A percentile compares a stretch with the other conserved stretches of the same genome.
Conservation (phyloP, 2,888 invertebrate genomes). For the Megastigmus dorsalis region DNA sequence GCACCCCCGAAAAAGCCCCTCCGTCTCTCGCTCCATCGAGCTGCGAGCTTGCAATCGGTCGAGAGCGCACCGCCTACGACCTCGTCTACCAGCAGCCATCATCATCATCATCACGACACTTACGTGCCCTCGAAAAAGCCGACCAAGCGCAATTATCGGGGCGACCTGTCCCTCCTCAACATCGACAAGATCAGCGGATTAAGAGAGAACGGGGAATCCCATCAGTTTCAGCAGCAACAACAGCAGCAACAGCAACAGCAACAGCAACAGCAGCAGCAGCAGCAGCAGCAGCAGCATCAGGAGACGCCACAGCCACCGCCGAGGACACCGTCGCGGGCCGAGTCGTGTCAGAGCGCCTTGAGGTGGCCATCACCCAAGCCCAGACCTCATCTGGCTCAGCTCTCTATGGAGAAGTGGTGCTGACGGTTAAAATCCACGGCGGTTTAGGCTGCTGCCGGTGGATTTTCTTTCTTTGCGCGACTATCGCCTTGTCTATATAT, state of each 20-base stretch:
- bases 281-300: not conserved
- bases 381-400: slow-evolving; percentile 67
- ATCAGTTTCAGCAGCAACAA: too few relatives aligned
- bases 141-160: slow-evolving; percentile 79
- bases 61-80: slow-evolving; percentile 72
- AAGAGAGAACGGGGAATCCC: not conserved
- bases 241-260: slow-evolving; percentile 58
- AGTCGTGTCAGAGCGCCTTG: slow-evolving; percentile 71
- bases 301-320: slow-evolving; percentile 67
- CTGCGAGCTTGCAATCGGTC: slow-evolving; percentile 87
- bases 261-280: slow-evolving; percentile 55
- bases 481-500: not conserved
- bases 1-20: slow-evolving; percentile 91
- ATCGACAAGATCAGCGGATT: not conserved
- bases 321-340: slow-evolving; percentile 70
- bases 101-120: slow-evolving; percentile 5
- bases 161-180: slow-evolving; percentile 69
- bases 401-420: slow-evolving; percentile 71
- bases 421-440: slow-evolving; percentile 57
- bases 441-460: slow-evolving; percentile 26
- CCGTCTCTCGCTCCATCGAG: slow-evolving; percentile 87
- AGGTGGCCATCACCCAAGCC: slow-evolving; percentile 71
- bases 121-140: slow-evolving; percentile 73
- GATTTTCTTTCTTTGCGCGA: not conserved
- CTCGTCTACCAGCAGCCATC: slow-evolving; percentile 39